These are phyloP conservation scores for Pteropus alecto DNA, from an alignment of 2,113 vertebrate genomes.

Conservation along the genomic window DNA sequence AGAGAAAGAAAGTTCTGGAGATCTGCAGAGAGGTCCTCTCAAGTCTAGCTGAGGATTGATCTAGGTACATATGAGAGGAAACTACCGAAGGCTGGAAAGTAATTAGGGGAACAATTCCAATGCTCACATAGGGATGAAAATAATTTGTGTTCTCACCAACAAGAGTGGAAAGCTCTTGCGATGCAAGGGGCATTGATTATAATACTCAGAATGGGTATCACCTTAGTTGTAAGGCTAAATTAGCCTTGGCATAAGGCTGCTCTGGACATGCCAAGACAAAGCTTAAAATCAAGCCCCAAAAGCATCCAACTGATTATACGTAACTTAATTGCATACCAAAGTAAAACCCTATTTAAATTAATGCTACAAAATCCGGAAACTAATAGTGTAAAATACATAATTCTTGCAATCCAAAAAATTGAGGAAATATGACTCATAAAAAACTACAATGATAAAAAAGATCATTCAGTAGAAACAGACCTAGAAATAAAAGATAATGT, in stretches of 20 bases:
- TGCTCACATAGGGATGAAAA: neutral
- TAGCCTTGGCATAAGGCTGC: neutral
- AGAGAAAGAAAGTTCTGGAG: neutral
- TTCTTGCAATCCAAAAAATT: neutral
- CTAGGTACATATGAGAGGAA: neutral
- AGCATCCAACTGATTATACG: neutral
- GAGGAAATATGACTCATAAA: neutral
- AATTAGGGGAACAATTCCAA: neutral
- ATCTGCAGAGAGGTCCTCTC: neutral
- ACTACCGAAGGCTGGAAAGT: neutral
- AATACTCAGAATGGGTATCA: neutral
- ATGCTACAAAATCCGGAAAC: neutral
- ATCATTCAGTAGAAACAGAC: neutral
- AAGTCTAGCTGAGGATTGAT: neutral
- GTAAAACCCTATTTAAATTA: constrained; percentile 20
- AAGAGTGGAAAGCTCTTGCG: neutral
- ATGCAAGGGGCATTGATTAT: neutral
- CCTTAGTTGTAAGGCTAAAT: neutral
- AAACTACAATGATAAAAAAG: neutral
- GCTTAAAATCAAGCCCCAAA: neutral
- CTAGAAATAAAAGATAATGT: neutral
- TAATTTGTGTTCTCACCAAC: neutral
- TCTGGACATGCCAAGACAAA: neutral
- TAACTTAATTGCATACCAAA: neutral
- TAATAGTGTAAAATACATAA: neutral